These are phyloP conservation scores for Syrrhaptes paradoxus DNA, from an alignment of 2,113 vertebrate genomes.

Conservation along the genomic window DNA sequence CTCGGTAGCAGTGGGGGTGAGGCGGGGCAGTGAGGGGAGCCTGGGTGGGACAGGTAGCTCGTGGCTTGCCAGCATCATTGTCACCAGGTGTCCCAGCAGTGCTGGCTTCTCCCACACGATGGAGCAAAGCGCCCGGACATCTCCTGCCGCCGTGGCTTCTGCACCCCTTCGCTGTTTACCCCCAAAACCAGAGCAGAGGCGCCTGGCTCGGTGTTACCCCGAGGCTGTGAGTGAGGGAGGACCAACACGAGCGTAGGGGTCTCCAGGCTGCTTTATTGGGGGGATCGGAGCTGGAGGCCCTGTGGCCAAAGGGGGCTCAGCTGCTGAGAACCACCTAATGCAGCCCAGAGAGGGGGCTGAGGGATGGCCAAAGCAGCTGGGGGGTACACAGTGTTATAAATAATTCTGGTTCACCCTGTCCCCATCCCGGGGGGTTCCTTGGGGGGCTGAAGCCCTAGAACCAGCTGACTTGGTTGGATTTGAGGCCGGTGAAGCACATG, in stretches of 20 bases:
- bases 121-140: constrained; percentile 20
- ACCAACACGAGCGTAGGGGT: neutral
- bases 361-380: neutral
- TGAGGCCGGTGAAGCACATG: constrained; percentile 80
- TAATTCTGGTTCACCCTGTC: neutral
- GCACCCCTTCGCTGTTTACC: neutral
- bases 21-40: neutral
- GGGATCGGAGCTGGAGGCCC: neutral
- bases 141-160: neutral
- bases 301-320: fast-evolving
- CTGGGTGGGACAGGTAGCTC: neutral
- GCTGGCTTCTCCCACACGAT: constrained; percentile 64
- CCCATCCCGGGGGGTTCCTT: neutral
- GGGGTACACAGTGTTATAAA: neutral
- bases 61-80: neutral
- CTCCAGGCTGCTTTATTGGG: constrained; percentile 39
- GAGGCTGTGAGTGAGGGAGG: neutral
- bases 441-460: constrained; percentile 31
- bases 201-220: fast-evolving
- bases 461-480: constrained; percentile 73
- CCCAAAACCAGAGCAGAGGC: neutral
- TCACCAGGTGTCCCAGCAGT: neutral
- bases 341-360: too few species aligned
- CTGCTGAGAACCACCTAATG: neutral
- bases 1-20: fast-evolving